phyloP scores from a whole-genome alignment of 2,113 vertebrate genomes.

The Nothobranchius kuhntae region DNA sequence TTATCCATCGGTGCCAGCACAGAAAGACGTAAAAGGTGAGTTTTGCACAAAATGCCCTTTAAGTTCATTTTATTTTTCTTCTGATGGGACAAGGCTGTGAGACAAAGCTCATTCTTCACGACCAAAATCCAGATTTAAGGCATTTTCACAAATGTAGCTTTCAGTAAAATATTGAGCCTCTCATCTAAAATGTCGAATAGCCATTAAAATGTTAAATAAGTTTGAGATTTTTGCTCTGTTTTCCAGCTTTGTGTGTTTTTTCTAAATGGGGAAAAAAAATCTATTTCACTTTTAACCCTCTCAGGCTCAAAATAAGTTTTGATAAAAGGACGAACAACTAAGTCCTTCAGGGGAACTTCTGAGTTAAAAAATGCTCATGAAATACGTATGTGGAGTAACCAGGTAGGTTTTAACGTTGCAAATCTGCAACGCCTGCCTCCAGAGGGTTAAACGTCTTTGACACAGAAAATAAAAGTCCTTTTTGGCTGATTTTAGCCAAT shows the following conservation, averaged over 20 bases:
- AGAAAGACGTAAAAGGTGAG: too few species aligned
- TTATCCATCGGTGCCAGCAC: too few species aligned
- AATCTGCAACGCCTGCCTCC: too few species aligned
- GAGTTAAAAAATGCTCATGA: too few species aligned
- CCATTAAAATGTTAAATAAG: conserved; percentile 2
- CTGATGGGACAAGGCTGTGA: conserved; percentile 38
- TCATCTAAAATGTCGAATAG: background rate
- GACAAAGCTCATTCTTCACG: conserved; percentile 10
- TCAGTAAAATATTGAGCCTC: conserved; percentile 23
- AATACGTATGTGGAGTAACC: too few species aligned
- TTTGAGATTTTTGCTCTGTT: conserved; percentile 2
- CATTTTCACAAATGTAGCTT: background rate
- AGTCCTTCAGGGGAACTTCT: too few species aligned
- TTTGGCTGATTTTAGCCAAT: conserved; percentile 33
- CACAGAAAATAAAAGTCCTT: conserved; percentile 24
- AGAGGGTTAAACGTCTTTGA: background rate
- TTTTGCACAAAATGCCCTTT: too few species aligned
- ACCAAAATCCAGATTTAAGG: background rate
- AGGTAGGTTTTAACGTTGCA: too few species aligned
- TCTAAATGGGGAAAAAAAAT: conserved; percentile 1
- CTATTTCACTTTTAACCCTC: conserved; percentile 9
- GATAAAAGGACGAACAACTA: too few species aligned
- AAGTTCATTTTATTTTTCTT: too few species aligned
- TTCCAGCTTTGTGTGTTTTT: background rate
- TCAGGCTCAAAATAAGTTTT: too few species aligned